Percentiles rank a stretch among this genome's conserved stretches.
phyloP scores from a whole-genome alignment of 2,113 vertebrate genomes.

The Bombycilla garrulus region DNA sequence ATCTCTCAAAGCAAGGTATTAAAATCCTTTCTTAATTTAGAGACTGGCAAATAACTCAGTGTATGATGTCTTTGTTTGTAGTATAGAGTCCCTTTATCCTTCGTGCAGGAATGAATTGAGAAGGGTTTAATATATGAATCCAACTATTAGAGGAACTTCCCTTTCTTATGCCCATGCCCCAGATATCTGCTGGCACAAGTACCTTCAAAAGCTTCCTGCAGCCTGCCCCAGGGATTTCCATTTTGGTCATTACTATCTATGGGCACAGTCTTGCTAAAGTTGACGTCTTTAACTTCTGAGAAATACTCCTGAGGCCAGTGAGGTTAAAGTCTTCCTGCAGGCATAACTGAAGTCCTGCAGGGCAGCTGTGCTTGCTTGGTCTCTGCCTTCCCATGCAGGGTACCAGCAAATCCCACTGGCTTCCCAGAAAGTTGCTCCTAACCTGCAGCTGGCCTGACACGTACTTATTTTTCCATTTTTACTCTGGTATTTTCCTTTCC shows the following conservation, averaged over 20 bases:
- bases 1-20: neutral
- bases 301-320: neutral
- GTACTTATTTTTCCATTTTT: slow-evolving; percentile 57
- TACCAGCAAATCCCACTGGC: slow-evolving; percentile 39
- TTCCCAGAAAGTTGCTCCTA: slow-evolving; percentile 15
- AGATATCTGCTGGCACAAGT: neutral
- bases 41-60: neutral
- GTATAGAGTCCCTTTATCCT: neutral
- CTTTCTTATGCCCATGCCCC: neutral
- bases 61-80: neutral
- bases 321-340: neutral
- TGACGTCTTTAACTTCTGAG: neutral
- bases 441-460: slow-evolving; percentile 51
- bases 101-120: neutral
- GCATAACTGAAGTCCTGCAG: neutral
- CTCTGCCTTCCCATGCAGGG: neutral
- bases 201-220: neutral
- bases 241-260: neutral
- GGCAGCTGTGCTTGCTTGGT: neutral
- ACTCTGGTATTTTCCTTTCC: slow-evolving; percentile 48
- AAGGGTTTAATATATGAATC: neutral
- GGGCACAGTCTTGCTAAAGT: neutral
- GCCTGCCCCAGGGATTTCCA: neutral
- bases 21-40: slow-evolving; percentile 9
- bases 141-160: neutral